Evolutionary conservation across 2,113 vertebrate genomes (phyloP), one percentile per base, ranked within the genome.

Genomic region (Apistogramma diplotaenia): DNA sequence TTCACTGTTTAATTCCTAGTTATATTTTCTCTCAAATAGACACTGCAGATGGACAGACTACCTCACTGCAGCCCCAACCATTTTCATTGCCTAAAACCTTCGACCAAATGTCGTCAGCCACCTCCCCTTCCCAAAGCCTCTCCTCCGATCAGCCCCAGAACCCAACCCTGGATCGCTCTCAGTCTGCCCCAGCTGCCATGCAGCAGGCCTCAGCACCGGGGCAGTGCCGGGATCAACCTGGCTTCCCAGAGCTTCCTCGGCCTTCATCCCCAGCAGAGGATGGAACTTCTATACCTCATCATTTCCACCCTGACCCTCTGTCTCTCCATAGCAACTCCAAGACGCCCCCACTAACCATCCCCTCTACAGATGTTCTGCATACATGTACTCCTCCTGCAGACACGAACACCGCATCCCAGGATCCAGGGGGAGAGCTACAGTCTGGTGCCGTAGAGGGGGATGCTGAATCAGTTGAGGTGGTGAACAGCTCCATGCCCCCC

Each of bases 1-100:
- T 72, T 74, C 31, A 37, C 27, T 61, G 16, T 73, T 73, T 89
- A 80, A 83, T 87, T 89, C 23, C 59, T 35, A 54, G 59, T 73
- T 78, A 6, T 91, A 62, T 87, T 89, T 87, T 84, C 70, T 87
- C 80, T 58, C 71, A 61, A 61, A 67, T 89, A 95, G 94, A 96
- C 89, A 94, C 92, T 94, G 95, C 97, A 97, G 95, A 98, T 96
- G 96, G 97, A 97, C 97, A 95, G 98, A 97, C 98, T 99, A 99
- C 98, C 98, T 99, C 98, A 98, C 96, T 95, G 93, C 95, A 95
- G 95, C 95, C 92, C 94, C 94, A 95, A 92, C 95, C 96, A 81
- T 95, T 96, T 94, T 95, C 96, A 92, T 92, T 95, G 93, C 95
- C 95, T 90, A 94, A 92, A 94, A 95, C 96, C 87, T 94, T 93